Conservation (phyloP, 2,113 vertebrate genomes). For the Pygoscelis adeliae region DNA sequence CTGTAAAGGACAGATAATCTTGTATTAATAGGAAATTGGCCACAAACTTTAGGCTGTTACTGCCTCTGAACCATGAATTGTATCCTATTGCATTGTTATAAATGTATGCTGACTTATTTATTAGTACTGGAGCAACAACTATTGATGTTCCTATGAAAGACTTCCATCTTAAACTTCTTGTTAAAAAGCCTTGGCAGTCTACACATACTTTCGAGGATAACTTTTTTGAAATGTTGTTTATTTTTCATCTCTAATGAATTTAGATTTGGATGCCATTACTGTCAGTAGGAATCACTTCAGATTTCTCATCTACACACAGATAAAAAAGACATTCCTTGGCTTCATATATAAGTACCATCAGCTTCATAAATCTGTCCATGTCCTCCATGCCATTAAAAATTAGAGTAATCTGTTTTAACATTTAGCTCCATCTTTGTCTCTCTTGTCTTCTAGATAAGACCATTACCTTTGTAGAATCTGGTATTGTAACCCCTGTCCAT, state of each 20-base stretch:
- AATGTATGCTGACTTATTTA: not conserved
- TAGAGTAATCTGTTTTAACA: not conserved
- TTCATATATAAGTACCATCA: not conserved
- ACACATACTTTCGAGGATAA: not conserved
- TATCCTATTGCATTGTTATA: not conserved
- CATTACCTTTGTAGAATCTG: not conserved
- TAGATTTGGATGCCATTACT: not conserved
- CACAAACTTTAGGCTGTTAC: not conserved
- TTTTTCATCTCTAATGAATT: not conserved
- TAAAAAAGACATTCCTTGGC: not conserved
- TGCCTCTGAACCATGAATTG: not conserved
- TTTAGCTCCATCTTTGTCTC: not conserved
- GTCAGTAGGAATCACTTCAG: not conserved
- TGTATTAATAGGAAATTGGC: not conserved
- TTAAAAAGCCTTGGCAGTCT: not conserved
- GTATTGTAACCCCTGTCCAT: not conserved
- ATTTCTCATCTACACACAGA: not conserved
- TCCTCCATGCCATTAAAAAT: not conserved
- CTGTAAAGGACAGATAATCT: not conserved
- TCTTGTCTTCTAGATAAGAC: not conserved
- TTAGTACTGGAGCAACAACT: not conserved
- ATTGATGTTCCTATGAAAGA: not conserved
- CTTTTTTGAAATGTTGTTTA: not conserved
- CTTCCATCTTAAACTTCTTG: not conserved
- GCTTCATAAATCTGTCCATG: not conserved